phyloP scores from a whole-genome alignment of 2,888 invertebrate genomes.

The Geotrupes spiniger region DNA sequence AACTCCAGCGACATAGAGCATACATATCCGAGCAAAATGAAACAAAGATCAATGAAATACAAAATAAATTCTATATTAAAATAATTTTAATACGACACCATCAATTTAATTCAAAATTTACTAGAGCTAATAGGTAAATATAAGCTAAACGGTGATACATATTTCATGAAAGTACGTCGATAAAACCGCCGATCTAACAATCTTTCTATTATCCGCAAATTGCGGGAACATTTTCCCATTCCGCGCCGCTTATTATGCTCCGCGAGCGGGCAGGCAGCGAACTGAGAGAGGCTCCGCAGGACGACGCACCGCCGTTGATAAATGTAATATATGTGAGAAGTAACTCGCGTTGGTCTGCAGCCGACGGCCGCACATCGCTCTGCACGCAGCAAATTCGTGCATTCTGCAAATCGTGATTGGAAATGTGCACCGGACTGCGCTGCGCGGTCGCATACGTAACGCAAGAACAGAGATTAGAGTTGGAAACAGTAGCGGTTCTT shows the following conservation, averaged over 20 bases:
- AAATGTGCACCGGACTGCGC: constrained; percentile 14
- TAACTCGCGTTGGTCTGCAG: constrained; percentile 19
- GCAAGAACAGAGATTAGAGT: neutral
- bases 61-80: no score
- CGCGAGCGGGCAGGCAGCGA: neutral
- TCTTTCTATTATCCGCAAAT: constrained; percentile 2
- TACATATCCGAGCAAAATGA: no score
- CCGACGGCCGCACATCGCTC: constrained; percentile 20
- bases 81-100: no score
- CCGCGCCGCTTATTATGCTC: neutral
- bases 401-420: constrained; percentile 26
- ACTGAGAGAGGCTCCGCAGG: constrained; percentile 7
- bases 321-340: constrained; percentile 27
- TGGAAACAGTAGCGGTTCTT: neutral
- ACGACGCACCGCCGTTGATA: constrained; percentile 16
- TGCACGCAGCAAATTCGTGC: constrained; percentile 30
- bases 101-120: no score
- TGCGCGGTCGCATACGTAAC: neutral
- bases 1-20: no score
- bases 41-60: no score
- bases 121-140: no score
- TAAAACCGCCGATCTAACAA: no score
- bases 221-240: constrained; percentile 1
- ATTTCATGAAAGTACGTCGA: no score
- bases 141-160: no score